These are phyloP conservation scores for Sinopyrophorus schimmeli DNA, from an alignment of 2,888 invertebrate genomes.

Conservation along the genomic window DNA sequence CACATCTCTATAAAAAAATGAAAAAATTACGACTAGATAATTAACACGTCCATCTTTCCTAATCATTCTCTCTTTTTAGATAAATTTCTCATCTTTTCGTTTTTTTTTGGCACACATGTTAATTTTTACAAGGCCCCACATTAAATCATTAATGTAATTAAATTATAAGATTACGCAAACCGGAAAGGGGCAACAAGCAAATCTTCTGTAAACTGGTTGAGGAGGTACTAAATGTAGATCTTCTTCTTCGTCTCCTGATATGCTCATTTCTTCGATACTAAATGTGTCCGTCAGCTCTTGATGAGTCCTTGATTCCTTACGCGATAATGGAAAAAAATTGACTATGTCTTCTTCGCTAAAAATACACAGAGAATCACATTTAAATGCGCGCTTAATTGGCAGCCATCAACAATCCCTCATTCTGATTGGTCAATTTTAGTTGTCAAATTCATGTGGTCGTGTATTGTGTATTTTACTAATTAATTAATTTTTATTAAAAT, in stretches of 20 bases:
- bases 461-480: no score
- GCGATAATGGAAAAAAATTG: slow-evolving; percentile 58
- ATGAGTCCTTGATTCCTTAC: slow-evolving; percentile 54
- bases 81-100: no score
- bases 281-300: slow-evolving; percentile 64
- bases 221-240: slow-evolving; percentile 56
- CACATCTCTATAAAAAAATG: no score
- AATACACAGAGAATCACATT: no score
- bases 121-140: slow-evolving; percentile 26
- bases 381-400: no score
- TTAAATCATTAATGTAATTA: slow-evolving; percentile 14
- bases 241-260: slow-evolving; percentile 59
- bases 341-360: slow-evolving; percentile 59
- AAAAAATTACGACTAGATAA: no score
- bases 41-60: no score
- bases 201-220: slow-evolving; percentile 51
- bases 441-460: no score
- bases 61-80: no score
- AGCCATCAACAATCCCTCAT: no score
- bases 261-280: slow-evolving; percentile 65
- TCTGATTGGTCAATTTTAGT: no score
- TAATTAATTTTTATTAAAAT: no score
- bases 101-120: slow-evolving; percentile 29
- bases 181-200: slow-evolving; percentile 52
- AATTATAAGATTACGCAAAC: slow-evolving; percentile 43